Percentiles rank a stretch among this genome's conserved stretches.
Evolutionary conservation across 2,888 invertebrate species (phyloP).

Genomic region (Seira ritae): DNA sequence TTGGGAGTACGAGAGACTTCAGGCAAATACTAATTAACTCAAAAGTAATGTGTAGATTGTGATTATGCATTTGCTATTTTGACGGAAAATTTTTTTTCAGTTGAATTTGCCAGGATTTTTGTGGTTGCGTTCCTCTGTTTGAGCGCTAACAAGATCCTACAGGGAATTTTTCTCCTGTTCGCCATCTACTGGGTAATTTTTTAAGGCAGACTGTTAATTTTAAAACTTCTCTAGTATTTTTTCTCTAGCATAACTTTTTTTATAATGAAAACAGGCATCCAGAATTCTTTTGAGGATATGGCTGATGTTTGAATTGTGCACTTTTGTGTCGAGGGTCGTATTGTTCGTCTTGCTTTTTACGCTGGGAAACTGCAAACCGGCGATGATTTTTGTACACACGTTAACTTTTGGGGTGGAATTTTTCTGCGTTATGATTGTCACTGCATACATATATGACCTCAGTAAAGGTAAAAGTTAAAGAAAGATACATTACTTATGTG

Average conservation of each 20-base stretch:
- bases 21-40: neutral
- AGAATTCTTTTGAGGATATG: neutral
- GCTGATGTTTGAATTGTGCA: constrained; percentile 31
- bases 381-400: constrained; percentile 37
- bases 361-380: constrained; percentile 38
- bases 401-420: constrained; percentile 35
- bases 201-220: too few species aligned
- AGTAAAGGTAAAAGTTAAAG: neutral
- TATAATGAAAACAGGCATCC: too few species aligned
- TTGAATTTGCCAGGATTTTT: constrained; percentile 30
- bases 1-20: constrained; percentile 42
- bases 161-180: constrained; percentile 32
- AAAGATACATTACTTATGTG: too few species aligned
- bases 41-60: neutral
- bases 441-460: constrained; percentile 12
- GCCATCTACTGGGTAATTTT: constrained; percentile 32
- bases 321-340: constrained; percentile 13
- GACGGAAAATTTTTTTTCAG: constrained; percentile 7
- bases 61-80: neutral
- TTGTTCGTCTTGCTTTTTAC: constrained; percentile 39
- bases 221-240: neutral
- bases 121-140: constrained; percentile 27
- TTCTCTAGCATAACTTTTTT: too few species aligned
- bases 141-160: constrained; percentile 35
- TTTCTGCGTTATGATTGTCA: constrained; percentile 37